phyloP scores from a whole-genome alignment of 2,797 vertebrate species.

The Okamejei kenojei region DNA sequence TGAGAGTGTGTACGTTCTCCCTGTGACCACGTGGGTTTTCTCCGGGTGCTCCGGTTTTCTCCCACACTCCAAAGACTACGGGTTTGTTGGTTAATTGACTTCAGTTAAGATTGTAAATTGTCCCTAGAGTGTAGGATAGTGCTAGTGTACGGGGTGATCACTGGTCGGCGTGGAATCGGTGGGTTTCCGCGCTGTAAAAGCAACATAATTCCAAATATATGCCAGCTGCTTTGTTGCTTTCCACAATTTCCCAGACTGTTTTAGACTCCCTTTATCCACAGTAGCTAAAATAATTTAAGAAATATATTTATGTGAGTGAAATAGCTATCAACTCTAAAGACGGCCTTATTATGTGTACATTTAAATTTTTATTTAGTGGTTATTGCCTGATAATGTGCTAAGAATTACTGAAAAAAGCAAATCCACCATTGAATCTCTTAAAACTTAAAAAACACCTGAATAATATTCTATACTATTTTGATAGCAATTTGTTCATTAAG shows the following conservation, averaged over 20 bases:
- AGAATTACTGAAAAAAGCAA: not conserved
- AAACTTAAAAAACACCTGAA: not conserved
- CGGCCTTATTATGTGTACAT: not conserved
- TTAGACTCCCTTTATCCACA: not conserved
- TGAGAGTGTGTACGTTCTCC: too few species aligned
- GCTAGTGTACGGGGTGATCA: too few species aligned
- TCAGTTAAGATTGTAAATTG: too few species aligned
- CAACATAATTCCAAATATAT: not conserved
- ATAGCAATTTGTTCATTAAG: not conserved
- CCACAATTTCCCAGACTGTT: not conserved
- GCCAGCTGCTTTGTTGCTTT: too few species aligned
- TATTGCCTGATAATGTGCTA: not conserved
- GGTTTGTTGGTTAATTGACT: too few species aligned
- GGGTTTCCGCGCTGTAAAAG: not conserved
- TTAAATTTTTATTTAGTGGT: not conserved
- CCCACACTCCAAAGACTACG: too few species aligned
- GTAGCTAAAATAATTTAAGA: not conserved
- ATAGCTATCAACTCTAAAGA: not conserved
- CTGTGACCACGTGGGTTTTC: too few species aligned
- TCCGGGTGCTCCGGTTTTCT: too few species aligned
- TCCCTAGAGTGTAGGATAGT: too few species aligned
- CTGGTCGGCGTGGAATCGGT: too few species aligned
- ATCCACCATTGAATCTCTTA: not conserved
- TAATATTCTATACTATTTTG: not conserved
- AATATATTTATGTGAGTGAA: not conserved